Conservation (phyloP, 2,888 invertebrate species). For the Epinotia ramella region DNA sequence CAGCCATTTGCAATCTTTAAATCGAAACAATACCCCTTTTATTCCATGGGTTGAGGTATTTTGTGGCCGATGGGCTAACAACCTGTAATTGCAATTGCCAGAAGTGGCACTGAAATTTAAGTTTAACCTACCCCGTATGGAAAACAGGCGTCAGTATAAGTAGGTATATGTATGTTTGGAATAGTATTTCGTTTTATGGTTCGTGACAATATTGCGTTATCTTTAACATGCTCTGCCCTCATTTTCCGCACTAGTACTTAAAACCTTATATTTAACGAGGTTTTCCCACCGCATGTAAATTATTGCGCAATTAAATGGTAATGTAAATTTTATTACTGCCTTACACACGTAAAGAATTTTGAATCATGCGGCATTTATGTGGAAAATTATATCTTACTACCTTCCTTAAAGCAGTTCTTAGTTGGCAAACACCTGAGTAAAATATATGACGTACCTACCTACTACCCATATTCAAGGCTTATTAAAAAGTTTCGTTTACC, state of each 20-base stretch:
- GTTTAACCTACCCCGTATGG: not conserved
- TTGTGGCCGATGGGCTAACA: no score
- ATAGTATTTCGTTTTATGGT: not conserved
- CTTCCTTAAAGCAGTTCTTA: not conserved
- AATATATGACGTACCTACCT: not conserved
- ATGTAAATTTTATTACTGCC: constrained; percentile 10
- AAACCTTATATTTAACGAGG: constrained; percentile 20
- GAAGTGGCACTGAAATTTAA: not conserved
- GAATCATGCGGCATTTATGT: constrained; percentile 7
- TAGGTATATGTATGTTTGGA: not conserved
- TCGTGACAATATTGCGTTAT: constrained; percentile 25
- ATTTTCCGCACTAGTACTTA: constrained; percentile 2
- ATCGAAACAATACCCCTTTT: no score
- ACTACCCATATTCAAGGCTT: not conserved
- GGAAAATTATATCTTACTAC: not conserved
- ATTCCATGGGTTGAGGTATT: no score
- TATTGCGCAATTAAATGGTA: constrained; percentile 16
- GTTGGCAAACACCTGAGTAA: not conserved
- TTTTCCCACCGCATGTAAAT: constrained; percentile 19
- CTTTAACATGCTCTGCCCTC: constrained; percentile 7
- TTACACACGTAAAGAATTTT: constrained; percentile 2
- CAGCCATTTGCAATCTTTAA: no score
- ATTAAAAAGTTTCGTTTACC: not conserved
- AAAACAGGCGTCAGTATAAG: not conserved
- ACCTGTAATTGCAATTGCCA: not conserved